Conservation (phyloP, 2,797 vertebrate genomes). For the Cryptoblepharus egeriae region DNA sequence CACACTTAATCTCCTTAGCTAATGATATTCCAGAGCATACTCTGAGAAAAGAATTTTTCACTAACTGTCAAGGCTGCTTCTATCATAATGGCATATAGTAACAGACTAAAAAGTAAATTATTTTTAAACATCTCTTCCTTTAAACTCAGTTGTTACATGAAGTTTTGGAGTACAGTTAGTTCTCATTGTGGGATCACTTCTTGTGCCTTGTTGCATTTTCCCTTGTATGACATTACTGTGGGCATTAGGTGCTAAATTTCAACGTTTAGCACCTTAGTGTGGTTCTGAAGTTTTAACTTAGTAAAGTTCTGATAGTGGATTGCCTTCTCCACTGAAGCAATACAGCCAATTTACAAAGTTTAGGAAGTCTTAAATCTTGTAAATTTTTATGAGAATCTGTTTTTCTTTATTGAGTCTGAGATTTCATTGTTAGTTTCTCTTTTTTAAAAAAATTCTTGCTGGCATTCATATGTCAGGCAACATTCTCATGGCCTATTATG, state of each 20-base stretch:
- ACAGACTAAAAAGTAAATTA: conserved; percentile 34
- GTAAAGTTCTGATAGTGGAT: background rate
- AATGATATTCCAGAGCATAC: conserved; percentile 35
- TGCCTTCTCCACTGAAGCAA: background rate
- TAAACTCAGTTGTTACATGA: conserved; percentile 25
- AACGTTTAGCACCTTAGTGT: background rate
- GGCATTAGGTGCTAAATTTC: too few species aligned
- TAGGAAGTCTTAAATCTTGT: background rate
- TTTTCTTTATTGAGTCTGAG: background rate
- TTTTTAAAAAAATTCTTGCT: too few species aligned
- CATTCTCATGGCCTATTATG: background rate
- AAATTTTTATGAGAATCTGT: background rate
- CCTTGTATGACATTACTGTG: rapidly evolving
- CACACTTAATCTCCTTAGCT: conserved; percentile 27
- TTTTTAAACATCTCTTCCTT: conserved; percentile 9
- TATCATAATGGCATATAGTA: conserved; percentile 14
- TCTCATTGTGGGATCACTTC: background rate
- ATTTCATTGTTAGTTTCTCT: background rate
- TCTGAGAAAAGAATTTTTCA: conserved; percentile 12
- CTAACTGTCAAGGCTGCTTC: conserved; percentile 30
- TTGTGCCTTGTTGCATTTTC: background rate
- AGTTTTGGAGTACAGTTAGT: background rate
- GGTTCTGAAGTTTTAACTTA: background rate
- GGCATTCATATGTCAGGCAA: background rate
- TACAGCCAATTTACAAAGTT: background rate